Base-by-base conservation (phyloP, 2,113 vertebrate species). In the Takifugu bimaculatus region DNA sequence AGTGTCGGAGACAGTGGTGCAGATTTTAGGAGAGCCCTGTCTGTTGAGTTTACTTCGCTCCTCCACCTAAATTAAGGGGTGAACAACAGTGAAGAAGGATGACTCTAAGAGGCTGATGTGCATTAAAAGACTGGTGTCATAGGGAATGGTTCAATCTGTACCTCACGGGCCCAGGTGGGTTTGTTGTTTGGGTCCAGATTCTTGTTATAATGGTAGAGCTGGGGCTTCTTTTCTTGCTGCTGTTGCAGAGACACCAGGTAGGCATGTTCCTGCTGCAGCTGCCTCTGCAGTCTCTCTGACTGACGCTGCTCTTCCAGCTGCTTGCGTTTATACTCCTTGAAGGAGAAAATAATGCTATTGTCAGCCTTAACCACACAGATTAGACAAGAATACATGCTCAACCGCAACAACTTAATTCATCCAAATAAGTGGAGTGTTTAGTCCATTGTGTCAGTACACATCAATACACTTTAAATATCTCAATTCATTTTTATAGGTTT, bases 301-400 rank as follows among this genome's bases (percentile, higher is more conserved):
- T 96, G 94, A 27, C 94, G 88, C 86, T 95, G 94, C 72, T 96
- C 94, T 87, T 96, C 94, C 63, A 96, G 88, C 90, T 96, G 94
- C 74, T 96, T 95, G 57, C 94, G 91, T 82, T 96, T 96, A 75
- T 96, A 96, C 77, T 95, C 94, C 94, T 96, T 85, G 71, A 59
- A 35, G 65, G 5, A 65, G 60, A 35, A 49, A 48, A 25, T 39
- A 39, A 39, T 39, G 14, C 53, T 1, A 11, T 0, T 52, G 64
- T 14, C 43, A 11, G 10, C 14, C 48, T 53, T 44, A 54, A 50
- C 20, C 4, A 45, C 13, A 45, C 1, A 45, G 44, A 27, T 28
- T 50, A 11, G 5, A 27, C 13, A 54, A 58, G 54, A 20, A 20
- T 29, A 44, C 13, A 4, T 29, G 5, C 43, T 13, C 26, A n/a